Conservation (phyloP, 2,888 invertebrate genomes). For the Drosophila nr. medialis region DNA sequence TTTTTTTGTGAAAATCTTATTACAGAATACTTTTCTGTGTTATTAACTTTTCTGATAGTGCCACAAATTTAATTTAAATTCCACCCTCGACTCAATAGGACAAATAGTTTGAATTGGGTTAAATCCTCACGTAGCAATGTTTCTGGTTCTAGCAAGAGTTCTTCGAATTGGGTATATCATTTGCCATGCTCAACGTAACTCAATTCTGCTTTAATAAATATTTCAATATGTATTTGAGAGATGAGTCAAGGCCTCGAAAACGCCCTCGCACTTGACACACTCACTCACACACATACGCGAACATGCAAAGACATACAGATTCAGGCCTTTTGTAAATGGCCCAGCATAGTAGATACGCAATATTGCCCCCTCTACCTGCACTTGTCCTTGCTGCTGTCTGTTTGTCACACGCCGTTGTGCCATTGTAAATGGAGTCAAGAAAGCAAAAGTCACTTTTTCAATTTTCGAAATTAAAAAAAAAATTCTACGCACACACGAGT, state of each 20-base stretch:
- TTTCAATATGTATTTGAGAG: slow-evolving; percentile 48
- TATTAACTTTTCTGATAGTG: not conserved
- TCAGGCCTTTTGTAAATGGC: slow-evolving; percentile 22
- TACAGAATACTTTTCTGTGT: not conserved
- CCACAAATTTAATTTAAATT: slow-evolving; percentile 24
- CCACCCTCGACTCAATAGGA: not conserved
- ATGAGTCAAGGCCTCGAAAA: slow-evolving; percentile 20
- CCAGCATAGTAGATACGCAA: slow-evolving; percentile 28
- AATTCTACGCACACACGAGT: slow-evolving; percentile 70
- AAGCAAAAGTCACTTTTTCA: slow-evolving; percentile 83
- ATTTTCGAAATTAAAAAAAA: slow-evolving; percentile 78
- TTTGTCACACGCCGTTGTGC: slow-evolving; percentile 50
- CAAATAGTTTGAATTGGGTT: not conserved
- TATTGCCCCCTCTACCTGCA: not conserved
- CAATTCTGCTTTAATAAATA: slow-evolving; percentile 48
- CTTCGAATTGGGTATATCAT: slow-evolving; percentile 16
- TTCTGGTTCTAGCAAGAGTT: not conserved
- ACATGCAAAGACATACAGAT: not conserved
- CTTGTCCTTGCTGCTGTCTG: slow-evolving; percentile 36
- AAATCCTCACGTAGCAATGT: slow-evolving; percentile 10
- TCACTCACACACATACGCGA: slow-evolving; percentile 5
- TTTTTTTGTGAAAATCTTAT: not conserved
- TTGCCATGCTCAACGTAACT: slow-evolving; percentile 32
- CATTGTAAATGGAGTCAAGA: slow-evolving; percentile 65
- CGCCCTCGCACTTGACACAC: slow-evolving; percentile 36